Evolutionary conservation across 2,797 vertebrate species (phyloP), one percentile per base, ranked within the genome.

Genomic region (Aldrovandia affinis): DNA sequence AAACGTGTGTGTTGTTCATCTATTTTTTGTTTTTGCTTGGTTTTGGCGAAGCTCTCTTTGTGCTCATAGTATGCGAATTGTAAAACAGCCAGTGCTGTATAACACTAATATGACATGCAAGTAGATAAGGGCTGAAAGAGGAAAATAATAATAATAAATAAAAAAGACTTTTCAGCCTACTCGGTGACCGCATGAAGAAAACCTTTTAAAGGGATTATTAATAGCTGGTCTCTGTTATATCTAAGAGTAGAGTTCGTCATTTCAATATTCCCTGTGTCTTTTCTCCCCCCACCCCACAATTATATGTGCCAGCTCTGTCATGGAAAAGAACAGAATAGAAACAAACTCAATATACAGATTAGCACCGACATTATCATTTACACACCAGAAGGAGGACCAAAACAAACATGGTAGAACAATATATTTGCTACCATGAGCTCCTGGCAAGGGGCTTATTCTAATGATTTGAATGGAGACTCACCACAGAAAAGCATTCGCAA

Each of bases 391-490:
- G 47, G 42, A 25, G 68, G 68, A 77, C 25, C 42, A 77, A n/a
- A 47, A 33, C 25, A 77, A 77, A 77, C 73, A 77, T 42, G 2
- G 39, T n/a, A n/a, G 42, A 47, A 42, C 39, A 44, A 77, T 81
- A 25, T 65, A 25, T 81, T 39, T 68, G 15, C 57, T 47, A 28
- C 42, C 12, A 7, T 30, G 82, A 77, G 54, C 30, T 25, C 85
- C 78, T 89, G 90, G 92, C 89, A 88, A 86, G 88, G 80, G 89
- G 87, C 90, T 93, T 89, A 90, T 92, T 93, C 86, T 83, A 83
- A 83, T 93, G 92, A 93, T 94, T 93, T 93, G 92, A 94, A 90
- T 89, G 89, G 88, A 88, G 85, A 88, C 88, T 91, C 91, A 91
- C 88, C 85, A 88, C 89, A 90, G 89, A 90, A 85, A 89, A 88